Evolutionary conservation across 2,888 invertebrate species (phyloP), one percentile per base, ranked within the genome.

Genomic region (Aelia acuminata): DNA sequence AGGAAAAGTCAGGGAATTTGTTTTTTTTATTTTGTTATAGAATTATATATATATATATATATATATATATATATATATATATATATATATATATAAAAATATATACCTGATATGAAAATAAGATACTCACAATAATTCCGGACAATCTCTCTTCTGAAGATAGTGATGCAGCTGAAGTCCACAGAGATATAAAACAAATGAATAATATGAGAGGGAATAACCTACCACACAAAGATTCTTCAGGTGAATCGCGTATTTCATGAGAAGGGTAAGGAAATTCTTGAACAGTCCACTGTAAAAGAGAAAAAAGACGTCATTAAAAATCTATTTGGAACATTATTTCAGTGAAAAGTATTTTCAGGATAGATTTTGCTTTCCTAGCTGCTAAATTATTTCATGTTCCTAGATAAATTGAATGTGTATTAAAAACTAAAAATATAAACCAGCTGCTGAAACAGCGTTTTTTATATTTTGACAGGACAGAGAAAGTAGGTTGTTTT

Each of bases 111-210:
- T 31, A 35, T 31, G 31, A 31, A 63, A 63, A 15, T 31, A 31
- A 63, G 5, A 31, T 63, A 63, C 86, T 86, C 39, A 86, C 87
- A 63, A 48, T 80, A 80, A 87, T 75, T 50, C 87, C 87, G 35
- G 75, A 80, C 11, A 39, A n/a, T 91, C 94, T 94, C 91, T 95
- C 95, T 91, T 94, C 94, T 20, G 53, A 35, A 35, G 87, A 63
- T 10, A 50, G 47, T 39, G 87, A 80, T 39, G 39, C 48, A 80
- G 75, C 49, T 35, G 87, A 48, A 50, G 48, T 50, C 70, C 48
- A 84, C 18, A 48, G 43, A 87, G 1, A 94, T 94, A 80, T 94
- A 92, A 85, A 94, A 92, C 90, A 94, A 93, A 84, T 94, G 90
- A 85, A 94, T 93, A 35, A 93, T 20, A 75, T 88, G 35, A 86